A percentile compares a stretch with the other conserved stretches of the same genome.
These are phyloP conservation scores for Myrmophylax atrothorax DNA, from an alignment of 2,113 vertebrate species.

Conservation along the genomic window DNA sequence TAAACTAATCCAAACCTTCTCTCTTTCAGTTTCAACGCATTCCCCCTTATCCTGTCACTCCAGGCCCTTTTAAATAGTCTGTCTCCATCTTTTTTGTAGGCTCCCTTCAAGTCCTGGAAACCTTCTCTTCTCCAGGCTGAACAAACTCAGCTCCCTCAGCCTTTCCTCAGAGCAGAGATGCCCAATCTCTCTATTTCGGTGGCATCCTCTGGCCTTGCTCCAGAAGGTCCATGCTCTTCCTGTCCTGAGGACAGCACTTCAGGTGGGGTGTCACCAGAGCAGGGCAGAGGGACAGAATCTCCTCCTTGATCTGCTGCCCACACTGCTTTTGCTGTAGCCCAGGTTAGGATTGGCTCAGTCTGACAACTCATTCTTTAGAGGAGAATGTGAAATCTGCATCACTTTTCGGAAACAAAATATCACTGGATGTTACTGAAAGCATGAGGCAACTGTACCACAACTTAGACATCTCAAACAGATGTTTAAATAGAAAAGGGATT, in stretches of 20 bases:
- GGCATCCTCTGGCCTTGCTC: neutral
- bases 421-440: neutral
- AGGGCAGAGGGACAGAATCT: neutral
- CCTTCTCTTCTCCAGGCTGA: neutral
- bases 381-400: neutral
- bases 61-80: too few species aligned
- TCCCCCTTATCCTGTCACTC: neutral
- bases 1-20: neutral
- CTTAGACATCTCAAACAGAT: neutral
- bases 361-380: neutral
- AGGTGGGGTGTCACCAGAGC: neutral
- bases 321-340: neutral
- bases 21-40: neutral
- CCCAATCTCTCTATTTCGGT: neutral
- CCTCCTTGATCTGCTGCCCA: neutral
- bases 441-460: neutral
- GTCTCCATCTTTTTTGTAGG: neutral
- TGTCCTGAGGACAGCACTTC: neutral
- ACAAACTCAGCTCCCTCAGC: neutral
- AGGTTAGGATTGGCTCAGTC: neutral
- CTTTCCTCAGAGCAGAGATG: neutral
- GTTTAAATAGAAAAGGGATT: neutral
- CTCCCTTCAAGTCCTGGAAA: neutral
- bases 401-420: neutral
- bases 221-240: accelerated